Evolutionary conservation across 2,113 vertebrate species (phyloP).

Genomic region (Peromyscus maniculatus): DNA sequence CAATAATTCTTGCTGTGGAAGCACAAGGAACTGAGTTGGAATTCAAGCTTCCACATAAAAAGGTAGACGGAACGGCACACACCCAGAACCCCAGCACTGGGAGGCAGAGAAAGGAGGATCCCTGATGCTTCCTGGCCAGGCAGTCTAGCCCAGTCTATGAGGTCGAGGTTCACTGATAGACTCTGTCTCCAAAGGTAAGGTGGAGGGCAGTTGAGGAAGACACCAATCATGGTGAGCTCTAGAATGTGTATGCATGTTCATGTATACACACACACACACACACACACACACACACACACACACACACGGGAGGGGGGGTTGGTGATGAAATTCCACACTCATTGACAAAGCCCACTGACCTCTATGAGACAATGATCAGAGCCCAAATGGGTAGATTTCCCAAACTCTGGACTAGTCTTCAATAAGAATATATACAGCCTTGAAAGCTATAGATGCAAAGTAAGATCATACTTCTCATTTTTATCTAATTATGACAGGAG

Average conservation of each 20-base stretch:
- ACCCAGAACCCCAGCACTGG: neutral
- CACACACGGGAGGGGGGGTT: neutral
- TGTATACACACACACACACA: neutral
- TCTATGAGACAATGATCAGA: neutral
- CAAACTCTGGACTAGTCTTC: constrained; percentile 16
- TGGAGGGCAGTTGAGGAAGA: neutral
- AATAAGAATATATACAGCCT: neutral
- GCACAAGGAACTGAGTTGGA: neutral
- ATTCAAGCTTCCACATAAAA: neutral
- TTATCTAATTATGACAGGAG: neutral
- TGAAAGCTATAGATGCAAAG: neutral
- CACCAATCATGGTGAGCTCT: neutral
- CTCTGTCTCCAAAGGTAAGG: neutral
- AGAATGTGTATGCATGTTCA: neutral
- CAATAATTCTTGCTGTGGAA: neutral
- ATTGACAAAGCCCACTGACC: neutral
- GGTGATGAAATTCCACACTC: neutral
- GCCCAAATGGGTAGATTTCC: neutral
- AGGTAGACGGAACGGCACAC: no score
- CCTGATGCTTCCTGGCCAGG: neutral
- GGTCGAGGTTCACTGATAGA: neutral
- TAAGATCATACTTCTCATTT: neutral
- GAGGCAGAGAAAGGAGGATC: neutral
- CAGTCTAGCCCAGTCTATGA: neutral
- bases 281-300: neutral